These are phyloP conservation scores for Uloborus plumipes DNA, from an alignment of 2,888 invertebrate genomes.

Conservation along the genomic window DNA sequence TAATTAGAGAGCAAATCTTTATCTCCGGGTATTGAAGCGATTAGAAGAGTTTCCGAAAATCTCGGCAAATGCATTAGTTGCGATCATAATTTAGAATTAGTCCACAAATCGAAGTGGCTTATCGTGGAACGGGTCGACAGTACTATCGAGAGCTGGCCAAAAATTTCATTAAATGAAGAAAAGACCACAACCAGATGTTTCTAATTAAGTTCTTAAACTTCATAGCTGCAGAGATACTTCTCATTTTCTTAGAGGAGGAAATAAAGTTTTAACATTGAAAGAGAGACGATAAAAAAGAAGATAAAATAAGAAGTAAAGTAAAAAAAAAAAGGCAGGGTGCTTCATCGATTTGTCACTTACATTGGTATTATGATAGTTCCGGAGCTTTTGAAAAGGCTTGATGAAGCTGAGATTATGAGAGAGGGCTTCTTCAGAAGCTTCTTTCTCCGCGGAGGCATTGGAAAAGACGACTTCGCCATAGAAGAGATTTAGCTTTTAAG, in stretches of 20 bases:
- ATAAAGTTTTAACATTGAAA: conserved; percentile 64
- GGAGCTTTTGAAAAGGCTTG: conserved; percentile 63
- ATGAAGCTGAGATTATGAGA: conserved; percentile 64
- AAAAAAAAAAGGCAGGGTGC: conserved; percentile 40
- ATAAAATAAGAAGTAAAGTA: conserved; percentile 49
- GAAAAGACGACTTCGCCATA: conserved; percentile 52
- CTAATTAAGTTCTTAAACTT: conserved; percentile 65
- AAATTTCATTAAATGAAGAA: conserved; percentile 65
- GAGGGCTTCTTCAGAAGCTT: conserved; percentile 53
- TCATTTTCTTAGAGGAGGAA: conserved; percentile 62
- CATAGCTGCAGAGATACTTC: conserved; percentile 57
- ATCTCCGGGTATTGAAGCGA: conserved; percentile 36
- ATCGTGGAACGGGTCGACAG: conserved; percentile 34
- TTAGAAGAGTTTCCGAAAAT: conserved; percentile 45
- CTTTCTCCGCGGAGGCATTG: conserved; percentile 57
- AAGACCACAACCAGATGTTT: conserved; percentile 65
- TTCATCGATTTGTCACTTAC: conserved; percentile 65
- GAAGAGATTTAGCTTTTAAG: conserved; percentile 64
- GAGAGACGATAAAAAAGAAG: conserved; percentile 60
- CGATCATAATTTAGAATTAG: conserved; percentile 64
- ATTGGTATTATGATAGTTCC: conserved; percentile 65
- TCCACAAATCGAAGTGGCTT: conserved; percentile 61
- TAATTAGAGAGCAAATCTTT: conserved; percentile 61
- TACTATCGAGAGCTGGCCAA: conserved; percentile 48
- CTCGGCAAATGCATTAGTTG: conserved; percentile 59